These are phyloP conservation scores for Platichthys stellatus DNA, from an alignment of 2,113 vertebrate species.

Conservation along the genomic window DNA sequence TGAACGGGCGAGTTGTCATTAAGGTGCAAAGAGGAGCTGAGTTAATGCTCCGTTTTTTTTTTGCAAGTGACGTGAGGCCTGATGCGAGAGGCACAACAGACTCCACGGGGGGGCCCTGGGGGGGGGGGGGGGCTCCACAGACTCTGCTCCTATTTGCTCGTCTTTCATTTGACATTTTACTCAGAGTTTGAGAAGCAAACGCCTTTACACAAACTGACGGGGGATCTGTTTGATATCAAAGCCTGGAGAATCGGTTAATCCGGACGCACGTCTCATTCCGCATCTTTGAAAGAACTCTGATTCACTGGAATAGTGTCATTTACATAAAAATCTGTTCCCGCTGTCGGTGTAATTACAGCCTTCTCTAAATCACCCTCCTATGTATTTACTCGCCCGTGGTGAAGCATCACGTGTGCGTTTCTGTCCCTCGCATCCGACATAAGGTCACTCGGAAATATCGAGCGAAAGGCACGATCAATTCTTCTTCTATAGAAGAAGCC, in stretches of 20 bases:
- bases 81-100: constrained; percentile 41
- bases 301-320: constrained; percentile 14
- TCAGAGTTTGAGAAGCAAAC: not conserved
- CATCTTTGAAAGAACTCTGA: constrained; percentile 14
- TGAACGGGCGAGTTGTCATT: constrained; percentile 54
- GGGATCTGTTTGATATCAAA: not conserved
- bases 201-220: no score
- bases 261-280: constrained; percentile 10
- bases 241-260: not conserved
- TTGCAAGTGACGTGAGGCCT: constrained; percentile 27
- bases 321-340: constrained; percentile 39
- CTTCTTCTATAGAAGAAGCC: constrained; percentile 42
- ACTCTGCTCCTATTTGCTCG: not conserved
- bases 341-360: not conserved
- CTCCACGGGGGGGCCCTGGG: constrained; percentile 9
- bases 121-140: constrained; percentile 6
- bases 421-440: constrained; percentile 38
- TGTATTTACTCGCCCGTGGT: not conserved
- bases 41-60: constrained; percentile 52
- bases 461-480: constrained; percentile 33
- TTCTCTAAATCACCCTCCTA: not conserved
- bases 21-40: constrained; percentile 52
- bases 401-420: constrained; percentile 36
- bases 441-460: constrained; percentile 28
- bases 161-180: constrained; percentile 28